Percentiles rank a stretch among this genome's conserved stretches.
Evolutionary conservation across 2,113 vertebrate species (phyloP).

Genomic region (Silurus meridionalis): DNA sequence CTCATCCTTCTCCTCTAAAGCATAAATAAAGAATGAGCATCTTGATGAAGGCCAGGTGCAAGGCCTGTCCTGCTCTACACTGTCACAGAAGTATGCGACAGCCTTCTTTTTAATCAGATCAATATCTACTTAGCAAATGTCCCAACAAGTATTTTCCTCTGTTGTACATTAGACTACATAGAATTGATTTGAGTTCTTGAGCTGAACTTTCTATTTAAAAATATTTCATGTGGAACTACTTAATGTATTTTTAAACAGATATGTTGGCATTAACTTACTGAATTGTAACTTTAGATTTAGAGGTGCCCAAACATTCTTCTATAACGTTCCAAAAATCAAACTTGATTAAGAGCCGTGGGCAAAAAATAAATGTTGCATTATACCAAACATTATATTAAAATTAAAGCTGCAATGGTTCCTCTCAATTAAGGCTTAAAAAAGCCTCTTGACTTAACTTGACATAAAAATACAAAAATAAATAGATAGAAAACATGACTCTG

Average conservation of each 20-base stretch:
- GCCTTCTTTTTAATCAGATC: slow-evolving; percentile 5
- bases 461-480: no score
- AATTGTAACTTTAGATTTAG: not conserved
- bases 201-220: not conserved
- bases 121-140: not conserved
- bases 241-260: not conserved
- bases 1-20: slow-evolving; percentile 9
- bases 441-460: no score
- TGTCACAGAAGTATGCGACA: slow-evolving; percentile 12
- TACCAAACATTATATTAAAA: no score
- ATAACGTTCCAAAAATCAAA: no score
- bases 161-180: not conserved
- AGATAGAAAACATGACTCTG: no score
- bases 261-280: not conserved
- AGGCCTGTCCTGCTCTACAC: slow-evolving; percentile 16
- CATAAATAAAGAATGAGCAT: slow-evolving; percentile 50
- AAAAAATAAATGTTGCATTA: no score
- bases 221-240: not conserved
- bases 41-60: slow-evolving; percentile 30
- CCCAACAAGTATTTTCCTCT: slow-evolving; percentile 12
- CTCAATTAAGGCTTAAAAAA: no score
- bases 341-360: no score
- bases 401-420: no score
- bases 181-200: not conserved
- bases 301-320: no score